phyloP scores from a whole-genome alignment of 2,888 invertebrate species.

The Lochmaea capreae region DNA sequence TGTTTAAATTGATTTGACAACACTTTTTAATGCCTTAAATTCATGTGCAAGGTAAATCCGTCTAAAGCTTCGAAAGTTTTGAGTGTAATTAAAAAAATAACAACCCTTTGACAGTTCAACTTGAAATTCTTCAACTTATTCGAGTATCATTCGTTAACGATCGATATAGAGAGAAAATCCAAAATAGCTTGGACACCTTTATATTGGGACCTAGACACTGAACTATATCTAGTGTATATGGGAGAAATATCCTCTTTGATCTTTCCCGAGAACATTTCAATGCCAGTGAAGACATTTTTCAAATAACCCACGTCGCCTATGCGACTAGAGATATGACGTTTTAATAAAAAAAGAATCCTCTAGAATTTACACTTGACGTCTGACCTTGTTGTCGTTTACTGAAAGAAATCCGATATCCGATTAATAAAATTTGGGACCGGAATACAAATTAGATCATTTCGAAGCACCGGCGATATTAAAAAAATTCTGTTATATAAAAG shows the following conservation, averaged over 20 bases:
- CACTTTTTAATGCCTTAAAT: no score
- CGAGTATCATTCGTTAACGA: neutral
- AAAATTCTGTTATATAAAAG: neutral
- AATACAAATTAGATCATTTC: constrained; percentile 8
- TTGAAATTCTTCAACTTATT: neutral
- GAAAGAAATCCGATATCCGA: neutral
- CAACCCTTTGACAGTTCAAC: neutral
- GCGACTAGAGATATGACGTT: constrained; percentile 13
- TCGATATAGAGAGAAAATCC: neutral
- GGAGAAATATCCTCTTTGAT: constrained; percentile 26
- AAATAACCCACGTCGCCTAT: constrained; percentile 23
- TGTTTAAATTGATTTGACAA: no score
- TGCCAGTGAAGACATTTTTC: constrained; percentile 27
- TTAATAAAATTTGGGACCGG: constrained; percentile 1
- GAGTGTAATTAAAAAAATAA: no score
- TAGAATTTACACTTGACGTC: constrained; percentile 16
- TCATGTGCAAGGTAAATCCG: no score
- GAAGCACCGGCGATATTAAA: neutral
- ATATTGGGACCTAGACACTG: neutral
- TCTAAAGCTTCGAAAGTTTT: no score
- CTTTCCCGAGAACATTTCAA: constrained; percentile 24
- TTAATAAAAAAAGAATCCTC: constrained; percentile 19
- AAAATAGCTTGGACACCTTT: neutral
- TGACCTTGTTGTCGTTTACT: constrained; percentile 17
- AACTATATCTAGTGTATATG: constrained; percentile 14